These are phyloP conservation scores for Tetraodon nigroviridis DNA, from an alignment of 2,113 vertebrate genomes.

Conservation along the genomic window DNA sequence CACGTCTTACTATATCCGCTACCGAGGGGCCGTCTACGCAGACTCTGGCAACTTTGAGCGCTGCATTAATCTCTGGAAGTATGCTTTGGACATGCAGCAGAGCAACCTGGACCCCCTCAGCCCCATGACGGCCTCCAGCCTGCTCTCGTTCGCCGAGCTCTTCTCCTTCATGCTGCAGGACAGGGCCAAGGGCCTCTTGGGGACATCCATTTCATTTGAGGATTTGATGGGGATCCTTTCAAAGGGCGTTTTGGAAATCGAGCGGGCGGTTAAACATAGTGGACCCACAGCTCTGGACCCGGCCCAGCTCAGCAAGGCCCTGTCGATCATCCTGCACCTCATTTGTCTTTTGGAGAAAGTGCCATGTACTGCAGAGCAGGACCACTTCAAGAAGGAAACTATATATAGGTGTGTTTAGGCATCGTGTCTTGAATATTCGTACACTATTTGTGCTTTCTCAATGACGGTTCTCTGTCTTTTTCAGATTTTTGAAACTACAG, in stretches of 20 bases:
- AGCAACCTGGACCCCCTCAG: slow-evolving; percentile 93
- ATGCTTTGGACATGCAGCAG: slow-evolving; percentile 98
- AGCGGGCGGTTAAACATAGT: slow-evolving; percentile 85
- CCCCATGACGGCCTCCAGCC: slow-evolving; percentile 96
- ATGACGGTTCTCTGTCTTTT: background rate
- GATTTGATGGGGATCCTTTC: slow-evolving; percentile 96
- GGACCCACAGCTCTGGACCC: slow-evolving; percentile 84
- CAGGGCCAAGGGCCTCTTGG: slow-evolving; percentile 91
- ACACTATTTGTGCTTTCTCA: background rate
- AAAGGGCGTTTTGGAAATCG: slow-evolving; percentile 97
- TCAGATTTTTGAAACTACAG: slow-evolving; percentile 89
- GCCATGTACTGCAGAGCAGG: slow-evolving; percentile 89
- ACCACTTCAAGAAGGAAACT: slow-evolving; percentile 96
- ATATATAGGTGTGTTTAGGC: slow-evolving; percentile 78
- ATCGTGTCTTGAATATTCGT: background rate
- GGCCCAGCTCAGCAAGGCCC: slow-evolving; percentile 90
- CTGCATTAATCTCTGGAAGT: slow-evolving; percentile 98
- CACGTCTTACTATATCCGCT: slow-evolving; percentile 98
- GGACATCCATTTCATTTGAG: slow-evolving; percentile 92
- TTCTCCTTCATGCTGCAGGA: slow-evolving; percentile 99
- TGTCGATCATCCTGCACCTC: slow-evolving; percentile 97
- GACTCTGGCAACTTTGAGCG: slow-evolving; percentile 98
- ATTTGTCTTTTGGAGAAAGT: slow-evolving; percentile 97
- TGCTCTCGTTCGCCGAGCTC: slow-evolving; percentile 95
- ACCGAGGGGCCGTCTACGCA: slow-evolving; percentile 94